Conservation (phyloP, 64 coral and sea anemone genomes). For the Pocillopora verrucosa region DNA sequence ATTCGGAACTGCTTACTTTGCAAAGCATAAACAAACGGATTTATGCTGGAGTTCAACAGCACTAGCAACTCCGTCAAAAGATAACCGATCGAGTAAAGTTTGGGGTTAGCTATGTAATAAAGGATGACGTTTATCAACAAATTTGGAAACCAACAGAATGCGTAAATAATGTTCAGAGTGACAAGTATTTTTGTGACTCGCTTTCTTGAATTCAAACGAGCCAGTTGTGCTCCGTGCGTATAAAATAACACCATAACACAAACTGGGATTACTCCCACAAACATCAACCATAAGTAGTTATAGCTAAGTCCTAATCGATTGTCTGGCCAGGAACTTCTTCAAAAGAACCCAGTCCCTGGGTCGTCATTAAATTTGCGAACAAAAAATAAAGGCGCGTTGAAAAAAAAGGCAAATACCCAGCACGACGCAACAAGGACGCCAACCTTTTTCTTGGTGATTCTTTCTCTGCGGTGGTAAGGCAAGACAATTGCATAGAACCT, state of each 20-base stretch:
- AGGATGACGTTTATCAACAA: slow-evolving; percentile 12
- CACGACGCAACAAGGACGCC: not conserved
- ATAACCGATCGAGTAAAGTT: slow-evolving; percentile 30
- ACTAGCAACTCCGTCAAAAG: slow-evolving; percentile 46
- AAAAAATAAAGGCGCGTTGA: not conserved
- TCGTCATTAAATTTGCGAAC: slow-evolving; percentile 12
- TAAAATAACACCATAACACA: slow-evolving; percentile 19
- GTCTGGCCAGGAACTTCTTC: slow-evolving; percentile 36
- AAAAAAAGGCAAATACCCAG: not conserved
- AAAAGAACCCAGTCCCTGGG: slow-evolving; percentile 19
- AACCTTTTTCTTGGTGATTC: slow-evolving; percentile 2
- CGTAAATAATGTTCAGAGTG: slow-evolving; percentile 17
- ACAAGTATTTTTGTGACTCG: slow-evolving; percentile 54
- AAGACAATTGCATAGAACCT: slow-evolving; percentile 49
- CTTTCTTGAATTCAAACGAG: slow-evolving; percentile 23
- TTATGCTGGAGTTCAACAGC: slow-evolving; percentile 43
- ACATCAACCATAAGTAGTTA: slow-evolving; percentile 34
- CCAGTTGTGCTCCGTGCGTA: not conserved
- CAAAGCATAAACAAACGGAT: slow-evolving; percentile 48
- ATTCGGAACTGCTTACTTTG: slow-evolving; percentile 46
- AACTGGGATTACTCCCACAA: slow-evolving; percentile 33
- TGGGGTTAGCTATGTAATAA: slow-evolving; percentile 8
- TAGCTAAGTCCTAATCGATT: slow-evolving; percentile 6
- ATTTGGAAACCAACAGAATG: slow-evolving; percentile 51
- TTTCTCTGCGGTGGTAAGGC: slow-evolving; percentile 18